Base-by-base conservation (phyloP, 2,113 vertebrate genomes). In the Marmota flaviventris region DNA sequence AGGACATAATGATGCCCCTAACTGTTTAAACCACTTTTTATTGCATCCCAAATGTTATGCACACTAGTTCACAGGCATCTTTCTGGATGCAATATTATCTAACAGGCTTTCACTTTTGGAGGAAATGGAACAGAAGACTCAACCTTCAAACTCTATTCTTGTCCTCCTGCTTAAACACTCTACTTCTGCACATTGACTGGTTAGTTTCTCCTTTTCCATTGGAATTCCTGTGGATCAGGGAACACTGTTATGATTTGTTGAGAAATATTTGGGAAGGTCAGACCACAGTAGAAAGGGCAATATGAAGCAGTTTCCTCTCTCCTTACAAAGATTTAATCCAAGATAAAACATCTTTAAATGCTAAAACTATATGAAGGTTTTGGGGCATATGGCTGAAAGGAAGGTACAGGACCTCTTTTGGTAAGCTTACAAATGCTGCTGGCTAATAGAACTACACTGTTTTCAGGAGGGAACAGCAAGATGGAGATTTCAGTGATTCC, bases 171-270 rank as follows among this genome's bases (percentile, higher is more conserved):
- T 95, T 83, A 58, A 72, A 61, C 72, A 89, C 56, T 76, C 18
- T 61, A 4, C 56, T 89, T 92, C 70, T 56, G 83, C 69, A 56
- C 37, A 45, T 34, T 78, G 45, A 12, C 85, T 45, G 2, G 48
- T 75, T 48, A 73, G 42, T 85, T 87, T 94, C 78, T 89, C 63
- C 45, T 65, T 96, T 96, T 70, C 76, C 85, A 73, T 0, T 93
- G 78, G 86, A 45, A 39, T 61, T 67, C 24, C 48, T 69, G 5
- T 13, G 77, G 34, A 56, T 32, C 25, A 2, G 51, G 58, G 51
- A 17, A 53, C 20, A 69, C 27, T 13, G 14, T n/a, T 25, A 6
- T 39, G 72, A 48, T 78, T 89, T 73, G 18, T 93, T 86, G 48
- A 89, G 69, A 91, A 81, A 85, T 11, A 29, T 77, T 76, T 45